A percentile compares a stretch with the other conserved stretches of the same genome.
phyloP scores from a whole-genome alignment of 1,140 invertebrate genomes.

The Caenorhabditis briggsae region DNA sequence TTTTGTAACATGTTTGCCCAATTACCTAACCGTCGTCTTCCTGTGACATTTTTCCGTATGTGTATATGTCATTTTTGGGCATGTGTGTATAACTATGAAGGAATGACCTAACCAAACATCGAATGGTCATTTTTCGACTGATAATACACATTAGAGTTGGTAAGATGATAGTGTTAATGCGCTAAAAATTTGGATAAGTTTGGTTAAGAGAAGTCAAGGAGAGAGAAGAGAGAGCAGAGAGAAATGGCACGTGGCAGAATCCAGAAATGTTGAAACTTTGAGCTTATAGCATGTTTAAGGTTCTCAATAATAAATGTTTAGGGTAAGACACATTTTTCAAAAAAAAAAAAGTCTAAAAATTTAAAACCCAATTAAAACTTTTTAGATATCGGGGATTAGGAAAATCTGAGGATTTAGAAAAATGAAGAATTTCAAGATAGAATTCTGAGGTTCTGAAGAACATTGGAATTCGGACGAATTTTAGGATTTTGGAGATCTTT shows the following conservation, averaged over 20 bases:
- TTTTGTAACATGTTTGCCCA: slow-evolving; percentile 2
- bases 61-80: background rate
- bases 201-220: background rate
- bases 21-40: background rate
- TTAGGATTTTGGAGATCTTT: too few species aligned
- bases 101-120: background rate
- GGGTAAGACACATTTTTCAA: too few species aligned
- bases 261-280: too few species aligned
- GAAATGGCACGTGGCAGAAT: background rate
- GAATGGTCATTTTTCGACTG: background rate
- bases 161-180: background rate
- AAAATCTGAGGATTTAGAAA: too few species aligned
- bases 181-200: background rate
- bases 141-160: background rate
- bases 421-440: too few species aligned
- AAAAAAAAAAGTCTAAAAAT: too few species aligned
- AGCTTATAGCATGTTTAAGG: too few species aligned
- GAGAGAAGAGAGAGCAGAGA: background rate
- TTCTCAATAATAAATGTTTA: too few species aligned
- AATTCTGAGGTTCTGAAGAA: too few species aligned
- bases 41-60: background rate
- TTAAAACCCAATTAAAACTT: too few species aligned
- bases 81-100: background rate
- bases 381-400: too few species aligned
- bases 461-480: too few species aligned